phyloP scores from a whole-genome alignment of 2,888 invertebrate genomes.

The Leptogaster cylindrica region DNA sequence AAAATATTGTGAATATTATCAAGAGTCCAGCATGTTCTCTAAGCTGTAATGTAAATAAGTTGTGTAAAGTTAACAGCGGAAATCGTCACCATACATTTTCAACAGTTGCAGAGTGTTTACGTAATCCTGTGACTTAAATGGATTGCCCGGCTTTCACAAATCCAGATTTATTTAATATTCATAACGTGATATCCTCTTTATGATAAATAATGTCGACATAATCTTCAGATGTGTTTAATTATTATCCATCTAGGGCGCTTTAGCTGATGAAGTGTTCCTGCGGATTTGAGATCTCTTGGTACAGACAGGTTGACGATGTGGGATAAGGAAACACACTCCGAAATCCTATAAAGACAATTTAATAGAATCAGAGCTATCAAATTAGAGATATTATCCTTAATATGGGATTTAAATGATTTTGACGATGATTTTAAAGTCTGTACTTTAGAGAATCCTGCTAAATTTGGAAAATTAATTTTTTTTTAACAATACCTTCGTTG shows the following conservation, averaged over 20 bases:
- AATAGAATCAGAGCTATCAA: constrained; percentile 8
- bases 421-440: too few relatives aligned
- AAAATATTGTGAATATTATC: too few relatives aligned
- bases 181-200: constrained; percentile 3
- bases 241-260: background rate
- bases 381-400: too few relatives aligned
- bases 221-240: constrained; percentile 1
- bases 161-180: background rate
- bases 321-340: background rate
- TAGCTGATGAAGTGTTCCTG: constrained; percentile 7
- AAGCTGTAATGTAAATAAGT: too few relatives aligned
- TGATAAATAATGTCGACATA: constrained; percentile 26
- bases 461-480: too few relatives aligned
- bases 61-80: too few relatives aligned
- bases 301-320: too few relatives aligned
- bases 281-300: too few relatives aligned
- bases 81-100: background rate
- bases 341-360: constrained; percentile 8
- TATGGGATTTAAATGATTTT: too few relatives aligned
- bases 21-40: too few relatives aligned
- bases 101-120: background rate
- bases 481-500: too few relatives aligned
- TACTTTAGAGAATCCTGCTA: too few relatives aligned
- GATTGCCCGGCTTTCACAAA: background rate
- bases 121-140: background rate